Evolutionary conservation across 2,113 vertebrate genomes (phyloP).

Genomic region (Rhipidura dahli): DNA sequence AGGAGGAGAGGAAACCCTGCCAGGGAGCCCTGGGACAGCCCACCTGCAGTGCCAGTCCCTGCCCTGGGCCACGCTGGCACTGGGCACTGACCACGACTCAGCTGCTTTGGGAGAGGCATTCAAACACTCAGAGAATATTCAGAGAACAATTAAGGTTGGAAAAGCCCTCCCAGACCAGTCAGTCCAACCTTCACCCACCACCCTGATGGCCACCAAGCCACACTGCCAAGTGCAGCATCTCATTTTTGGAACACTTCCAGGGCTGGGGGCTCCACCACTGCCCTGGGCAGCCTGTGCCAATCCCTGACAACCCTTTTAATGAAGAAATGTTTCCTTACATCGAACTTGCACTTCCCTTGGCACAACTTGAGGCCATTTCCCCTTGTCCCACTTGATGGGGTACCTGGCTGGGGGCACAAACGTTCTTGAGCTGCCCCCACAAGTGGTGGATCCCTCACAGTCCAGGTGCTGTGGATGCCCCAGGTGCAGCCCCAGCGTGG

Average conservation of each 20-base stretch:
- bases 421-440: neutral
- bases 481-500: accelerated
- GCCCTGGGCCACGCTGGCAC: neutral
- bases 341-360: neutral
- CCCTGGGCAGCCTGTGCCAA: neutral
- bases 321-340: neutral
- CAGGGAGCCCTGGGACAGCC: neutral
- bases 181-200: neutral
- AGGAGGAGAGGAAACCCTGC: neutral
- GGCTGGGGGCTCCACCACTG: neutral
- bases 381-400: neutral
- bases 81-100: neutral
- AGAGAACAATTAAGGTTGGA: neutral
- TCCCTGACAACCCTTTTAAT: neutral
- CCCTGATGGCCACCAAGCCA: neutral
- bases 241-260: neutral
- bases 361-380: neutral
- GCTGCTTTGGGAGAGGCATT: neutral
- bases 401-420: neutral
- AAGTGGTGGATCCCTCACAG: neutral
- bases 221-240: neutral
- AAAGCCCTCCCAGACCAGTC: neutral
- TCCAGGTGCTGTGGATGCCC: neutral
- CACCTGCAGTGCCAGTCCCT: neutral
- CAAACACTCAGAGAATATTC: neutral